Conservation (phyloP, 2,888 invertebrate genomes). For the Phaonia tiefii region DNA sequence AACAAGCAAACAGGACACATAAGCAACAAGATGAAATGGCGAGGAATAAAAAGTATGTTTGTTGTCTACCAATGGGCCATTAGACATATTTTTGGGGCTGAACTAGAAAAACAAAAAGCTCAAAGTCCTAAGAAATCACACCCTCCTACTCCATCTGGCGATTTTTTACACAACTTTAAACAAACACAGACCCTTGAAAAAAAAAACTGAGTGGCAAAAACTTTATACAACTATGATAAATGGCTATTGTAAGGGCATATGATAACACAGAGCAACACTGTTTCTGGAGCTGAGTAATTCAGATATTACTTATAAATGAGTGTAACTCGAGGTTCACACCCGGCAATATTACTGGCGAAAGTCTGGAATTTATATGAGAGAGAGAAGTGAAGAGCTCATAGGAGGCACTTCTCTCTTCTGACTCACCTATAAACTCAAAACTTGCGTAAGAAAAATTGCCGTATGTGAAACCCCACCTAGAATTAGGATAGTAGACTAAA, state of each 20-base stretch:
- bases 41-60: conserved; percentile 49
- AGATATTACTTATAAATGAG: no score
- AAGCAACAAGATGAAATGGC: conserved; percentile 8
- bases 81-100: conserved; percentile 36
- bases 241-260: conserved; percentile 47
- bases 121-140: background rate
- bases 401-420: no score
- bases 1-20: conserved; percentile 9
- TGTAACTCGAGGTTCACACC: no score
- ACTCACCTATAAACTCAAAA: no score
- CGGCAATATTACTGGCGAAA: no score
- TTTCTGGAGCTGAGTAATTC: no score
- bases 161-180: conserved; percentile 4
- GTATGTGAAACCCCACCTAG: no score
- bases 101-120: background rate
- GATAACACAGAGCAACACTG: no score
- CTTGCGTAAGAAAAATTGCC: no score
- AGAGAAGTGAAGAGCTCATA: no score
- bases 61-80: conserved; percentile 30
- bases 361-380: no score
- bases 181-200: conserved; percentile 1
- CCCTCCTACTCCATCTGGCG: background rate
- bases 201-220: background rate
- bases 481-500: no score
- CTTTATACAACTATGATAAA: conserved; percentile 50